These are phyloP conservation scores for Myiozetetes cayanensis DNA, from an alignment of 2,113 vertebrate genomes.

Conservation along the genomic window DNA sequence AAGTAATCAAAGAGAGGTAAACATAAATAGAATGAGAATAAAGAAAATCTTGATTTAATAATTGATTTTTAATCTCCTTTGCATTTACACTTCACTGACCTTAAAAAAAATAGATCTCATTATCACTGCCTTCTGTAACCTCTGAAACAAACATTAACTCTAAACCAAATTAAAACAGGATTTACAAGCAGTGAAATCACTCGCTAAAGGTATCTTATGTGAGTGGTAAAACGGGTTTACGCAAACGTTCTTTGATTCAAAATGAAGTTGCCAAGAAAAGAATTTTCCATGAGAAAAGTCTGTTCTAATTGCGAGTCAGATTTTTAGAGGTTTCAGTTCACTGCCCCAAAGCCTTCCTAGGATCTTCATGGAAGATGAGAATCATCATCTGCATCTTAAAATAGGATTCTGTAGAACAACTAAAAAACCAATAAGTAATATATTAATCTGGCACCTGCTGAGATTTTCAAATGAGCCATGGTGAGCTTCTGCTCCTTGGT, in stretches of 20 bases:
- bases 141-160: constrained; percentile 12
- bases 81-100: constrained; percentile 18
- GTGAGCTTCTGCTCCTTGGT: not conserved
- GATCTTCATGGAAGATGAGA: not conserved
- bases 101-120: not conserved
- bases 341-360: not conserved
- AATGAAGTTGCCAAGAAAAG: not conserved
- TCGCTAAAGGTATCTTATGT: not conserved
- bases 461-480: not conserved
- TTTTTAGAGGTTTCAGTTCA: not conserved
- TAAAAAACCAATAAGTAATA: not conserved
- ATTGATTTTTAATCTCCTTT: constrained; percentile 25
- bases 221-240: not conserved
- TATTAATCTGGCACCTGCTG: not conserved
- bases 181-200: not conserved
- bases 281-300: not conserved
- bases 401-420: rapidly evolving
- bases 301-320: not conserved
- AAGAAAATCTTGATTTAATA: constrained; percentile 30
- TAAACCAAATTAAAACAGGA: not conserved
- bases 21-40: not conserved
- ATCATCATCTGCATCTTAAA: not conserved
- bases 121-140: not conserved
- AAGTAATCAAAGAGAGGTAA: not conserved
- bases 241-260: not conserved